A percentile compares a stretch with the other conserved stretches of the same genome.
phyloP scores from a whole-genome alignment of 2,888 invertebrate species.

The Dryocosmus kuriphilus region DNA sequence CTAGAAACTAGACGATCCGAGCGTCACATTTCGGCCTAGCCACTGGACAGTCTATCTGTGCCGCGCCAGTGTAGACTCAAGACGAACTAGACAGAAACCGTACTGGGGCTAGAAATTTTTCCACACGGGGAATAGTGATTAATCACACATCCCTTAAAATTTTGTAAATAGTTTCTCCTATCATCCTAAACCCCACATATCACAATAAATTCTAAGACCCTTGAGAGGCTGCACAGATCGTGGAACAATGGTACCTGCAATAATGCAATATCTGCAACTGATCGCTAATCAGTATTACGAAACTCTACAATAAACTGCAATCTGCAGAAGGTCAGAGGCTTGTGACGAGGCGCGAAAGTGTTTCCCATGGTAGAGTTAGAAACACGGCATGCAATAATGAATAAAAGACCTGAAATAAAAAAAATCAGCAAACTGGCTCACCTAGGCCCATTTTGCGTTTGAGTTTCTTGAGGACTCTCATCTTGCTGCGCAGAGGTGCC shows the following conservation, averaged over 20 bases:
- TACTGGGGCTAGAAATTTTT: too few relatives aligned
- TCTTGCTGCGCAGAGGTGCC: constrained; percentile 83
- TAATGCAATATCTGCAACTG: constrained; percentile 1
- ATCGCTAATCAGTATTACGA: background rate
- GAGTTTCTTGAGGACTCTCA: constrained; percentile 94
- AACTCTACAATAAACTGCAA: constrained; percentile 2
- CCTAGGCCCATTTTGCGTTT: constrained; percentile 93
- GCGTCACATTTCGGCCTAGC: too few relatives aligned
- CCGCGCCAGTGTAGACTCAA: too few relatives aligned
- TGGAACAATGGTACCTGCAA: constrained; percentile 7
- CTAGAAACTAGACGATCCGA: too few relatives aligned
- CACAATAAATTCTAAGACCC: background rate
- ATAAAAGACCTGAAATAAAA: background rate
- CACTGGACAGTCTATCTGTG: too few relatives aligned
- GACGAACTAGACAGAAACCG: too few relatives aligned
- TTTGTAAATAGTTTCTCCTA: background rate
- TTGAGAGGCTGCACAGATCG: background rate
- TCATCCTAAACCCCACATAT: background rate
- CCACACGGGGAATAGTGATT: background rate
- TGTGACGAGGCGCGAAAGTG: background rate
- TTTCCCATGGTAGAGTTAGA: background rate
- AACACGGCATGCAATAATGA: background rate
- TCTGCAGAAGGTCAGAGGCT: background rate
- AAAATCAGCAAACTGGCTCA: constrained; percentile 79
- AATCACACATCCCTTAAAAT: background rate